Evolutionary conservation across 1,140 invertebrate species (phyloP), one percentile per base, ranked within the genome.

Genomic region (Chlorops oryzae): DNA sequence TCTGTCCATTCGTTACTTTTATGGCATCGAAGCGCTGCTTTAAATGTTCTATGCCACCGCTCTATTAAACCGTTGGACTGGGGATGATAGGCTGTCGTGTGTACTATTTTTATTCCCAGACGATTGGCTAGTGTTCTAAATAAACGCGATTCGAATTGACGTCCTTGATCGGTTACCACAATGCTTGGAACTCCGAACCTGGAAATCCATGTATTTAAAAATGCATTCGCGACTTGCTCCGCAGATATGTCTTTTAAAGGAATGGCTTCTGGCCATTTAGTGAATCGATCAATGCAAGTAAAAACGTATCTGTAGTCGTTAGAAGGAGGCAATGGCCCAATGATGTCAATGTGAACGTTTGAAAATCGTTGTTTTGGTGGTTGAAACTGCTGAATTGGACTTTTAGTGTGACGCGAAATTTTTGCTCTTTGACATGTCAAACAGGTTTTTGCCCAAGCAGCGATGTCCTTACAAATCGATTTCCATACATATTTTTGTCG

Each of bases 251-350:
- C 68, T 15, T 44, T n/a, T 0, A 76, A 22, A 2, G 75, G 75
- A 15, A 73, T 50, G 2, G 70, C 69, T 59, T 76, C 75, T 0
- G 69, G 73, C 73, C 73, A 80, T 21, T 71, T 51, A 0, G 62
- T 2, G 76, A 61, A 75, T 24, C 70, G 46, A 50, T 78, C 76
- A 6, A 76, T 70, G 4, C 63, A 58, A 0, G 76, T 78, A 0
- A 79, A 51, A 10, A 62, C 54, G 53, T 76, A 75, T 6, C 57
- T 17, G 52, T 54, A 56, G 5, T 62, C 72, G 7, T 70, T 28
- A 3, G 61, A 65, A 12, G 23, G 3, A 20, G 67, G 61, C 22
- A 75, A 52, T 9, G 34, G 23, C 5, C 35, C 38, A 17, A 50
- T 21, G 5, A 43, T 38, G 24, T 50, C 40, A 22, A 41, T 34